Evolutionary conservation across 2,888 invertebrate genomes (phyloP), one percentile per base, ranked within the genome.

Genomic region (Synanthedon myopaeformis): DNA sequence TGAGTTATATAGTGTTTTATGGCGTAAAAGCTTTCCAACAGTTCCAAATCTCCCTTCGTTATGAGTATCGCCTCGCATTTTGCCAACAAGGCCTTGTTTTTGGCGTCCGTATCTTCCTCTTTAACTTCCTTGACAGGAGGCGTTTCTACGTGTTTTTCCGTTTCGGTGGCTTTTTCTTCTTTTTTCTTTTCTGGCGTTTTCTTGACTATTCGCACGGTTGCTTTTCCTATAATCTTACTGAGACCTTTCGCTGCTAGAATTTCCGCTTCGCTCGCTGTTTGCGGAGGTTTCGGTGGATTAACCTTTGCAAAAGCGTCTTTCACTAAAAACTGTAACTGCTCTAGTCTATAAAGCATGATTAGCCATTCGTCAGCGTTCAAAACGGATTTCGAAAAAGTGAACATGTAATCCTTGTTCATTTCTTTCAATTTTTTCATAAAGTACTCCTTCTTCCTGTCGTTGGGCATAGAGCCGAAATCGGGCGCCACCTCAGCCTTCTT

Each of bases 211-310:
- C 65, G 62, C 0, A 69, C 60, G 49, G 75, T 84, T 0, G 81
- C 74, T 59, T 82, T 81, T 0, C 76, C 79, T 45, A 88, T 87
- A 1, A 88, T 82, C 56, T 86, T 88, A 53, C 86, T 84, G 0
- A 88, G 62, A 0, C 85, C 85, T 59, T 79, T 87, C 0, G 83
- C 88, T 0, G 82, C 88, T 52, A 88, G 42, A 0, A 87, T 81
- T 64, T 88, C 88, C 0, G 86, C 87, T 63, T 88, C 87, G 56
- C 82, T 84, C 0, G 76, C 75, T n/a, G 58, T 66, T 23, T 55
- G 52, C 28, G 41, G 10, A 4, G 53, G 52, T 41, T 54, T 57
- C 0, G 71, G 66, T 0, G 74, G 66, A 0, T 64, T 59, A 1
- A 73, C 61, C 61, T 82, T 82, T 0, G 64, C 56, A n/a, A 83